Percentiles rank a stretch among this genome's conserved stretches.
These are phyloP conservation scores for Dasyprocta punctata DNA, from an alignment of 2,113 vertebrate genomes.

Conservation along the genomic window DNA sequence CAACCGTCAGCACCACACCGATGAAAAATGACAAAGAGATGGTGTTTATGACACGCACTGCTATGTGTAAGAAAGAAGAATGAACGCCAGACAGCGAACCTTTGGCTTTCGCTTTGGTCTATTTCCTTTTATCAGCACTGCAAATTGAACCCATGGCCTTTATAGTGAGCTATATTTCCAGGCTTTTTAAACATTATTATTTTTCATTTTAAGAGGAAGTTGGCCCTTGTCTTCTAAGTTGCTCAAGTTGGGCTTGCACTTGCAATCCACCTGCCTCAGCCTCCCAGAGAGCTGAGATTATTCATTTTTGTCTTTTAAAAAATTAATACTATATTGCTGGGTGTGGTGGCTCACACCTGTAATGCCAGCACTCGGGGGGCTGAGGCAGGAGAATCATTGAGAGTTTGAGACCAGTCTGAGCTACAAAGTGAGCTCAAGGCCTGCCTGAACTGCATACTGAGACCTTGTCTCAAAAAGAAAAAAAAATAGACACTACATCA, in stretches of 20 bases:
- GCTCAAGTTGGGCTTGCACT: neutral
- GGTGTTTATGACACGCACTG: neutral
- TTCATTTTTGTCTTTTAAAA: neutral
- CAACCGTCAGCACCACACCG: neutral
- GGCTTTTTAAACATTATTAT: neutral
- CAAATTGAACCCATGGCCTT: neutral
- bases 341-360: no score
- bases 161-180: neutral
- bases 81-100: neutral
- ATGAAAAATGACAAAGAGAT: neutral
- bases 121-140: neutral
- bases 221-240: neutral
- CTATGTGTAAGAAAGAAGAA: neutral
- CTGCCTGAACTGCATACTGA: no score
- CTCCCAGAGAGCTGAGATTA: neutral
- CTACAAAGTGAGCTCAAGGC: no score
- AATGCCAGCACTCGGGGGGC: no score
- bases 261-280: neutral
- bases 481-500: no score
- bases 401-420: no score
- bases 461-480: no score
- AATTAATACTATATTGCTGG: no score
- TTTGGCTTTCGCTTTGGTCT: neutral
- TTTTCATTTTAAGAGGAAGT: neutral
- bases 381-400: no score